Percentiles rank a stretch among this genome's conserved stretches.
Conservation (phyloP, 1,140 invertebrate genomes). For the Ctenoplectra terminalis region DNA sequence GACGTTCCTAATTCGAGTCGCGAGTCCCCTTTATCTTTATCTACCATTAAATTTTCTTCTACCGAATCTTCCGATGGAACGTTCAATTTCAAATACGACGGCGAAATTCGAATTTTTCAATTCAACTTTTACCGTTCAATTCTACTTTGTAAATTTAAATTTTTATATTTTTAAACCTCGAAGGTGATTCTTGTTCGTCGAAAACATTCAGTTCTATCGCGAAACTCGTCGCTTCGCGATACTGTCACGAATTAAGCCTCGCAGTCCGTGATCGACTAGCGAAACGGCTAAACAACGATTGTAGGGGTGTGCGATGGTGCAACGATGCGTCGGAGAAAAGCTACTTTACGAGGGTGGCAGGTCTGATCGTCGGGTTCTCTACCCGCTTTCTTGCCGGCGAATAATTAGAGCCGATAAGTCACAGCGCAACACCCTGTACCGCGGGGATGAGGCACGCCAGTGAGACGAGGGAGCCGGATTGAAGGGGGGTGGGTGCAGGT, state of each 20-base stretch:
- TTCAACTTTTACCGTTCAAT: neutral
- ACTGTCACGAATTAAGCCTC: neutral
- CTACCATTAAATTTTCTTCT: too few relatives aligned
- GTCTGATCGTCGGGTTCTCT: constrained; percentile 73
- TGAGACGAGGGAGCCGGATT: constrained; percentile 48
- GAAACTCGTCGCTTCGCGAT: constrained; percentile 33
- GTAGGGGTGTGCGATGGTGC: constrained; percentile 21
- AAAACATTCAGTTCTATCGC: neutral
- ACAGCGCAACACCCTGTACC: constrained; percentile 78
- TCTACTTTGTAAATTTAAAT: too few relatives aligned
- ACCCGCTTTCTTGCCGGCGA: constrained; percentile 77
- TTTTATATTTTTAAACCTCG: too few relatives aligned
- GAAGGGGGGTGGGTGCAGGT: constrained; percentile 31
- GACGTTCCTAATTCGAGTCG: neutral
- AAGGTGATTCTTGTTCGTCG: neutral
- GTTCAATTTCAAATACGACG: neutral
- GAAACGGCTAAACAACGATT: constrained; percentile 41
- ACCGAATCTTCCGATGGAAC: too few relatives aligned
- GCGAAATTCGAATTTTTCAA: neutral
- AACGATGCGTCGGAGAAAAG: constrained; percentile 72
- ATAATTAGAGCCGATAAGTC: constrained; percentile 82
- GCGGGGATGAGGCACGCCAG: constrained; percentile 61
- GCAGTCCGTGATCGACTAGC: neutral
- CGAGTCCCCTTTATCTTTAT: too few relatives aligned
- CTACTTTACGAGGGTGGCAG: constrained; percentile 77